phyloP scores from a whole-genome alignment of 2,888 invertebrate species.

The Trypoxylon attenuatum region DNA sequence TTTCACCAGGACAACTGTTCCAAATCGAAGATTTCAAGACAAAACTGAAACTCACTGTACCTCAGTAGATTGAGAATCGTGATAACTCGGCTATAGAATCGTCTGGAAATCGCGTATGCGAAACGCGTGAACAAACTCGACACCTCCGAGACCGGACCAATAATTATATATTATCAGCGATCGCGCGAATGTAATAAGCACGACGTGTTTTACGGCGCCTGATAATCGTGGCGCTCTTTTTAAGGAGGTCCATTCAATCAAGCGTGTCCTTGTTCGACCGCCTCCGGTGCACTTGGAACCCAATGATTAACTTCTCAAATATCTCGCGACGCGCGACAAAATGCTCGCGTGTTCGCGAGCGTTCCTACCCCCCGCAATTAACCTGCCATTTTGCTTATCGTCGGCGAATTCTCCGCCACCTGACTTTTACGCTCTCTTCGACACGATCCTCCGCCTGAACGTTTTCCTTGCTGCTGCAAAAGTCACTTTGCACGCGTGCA shows the following conservation, averaged over 20 bases:
- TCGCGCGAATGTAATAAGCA: constrained; percentile 46
- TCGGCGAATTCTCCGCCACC: constrained; percentile 10
- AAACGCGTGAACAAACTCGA: constrained; percentile 14
- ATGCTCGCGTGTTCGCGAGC: constrained; percentile 15
- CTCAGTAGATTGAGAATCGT: too few relatives aligned
- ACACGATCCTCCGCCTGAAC: too few relatives aligned
- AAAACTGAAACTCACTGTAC: too few relatives aligned
- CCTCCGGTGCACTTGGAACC: neutral
- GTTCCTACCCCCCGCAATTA: constrained; percentile 25
- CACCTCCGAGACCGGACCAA: constrained; percentile 22
- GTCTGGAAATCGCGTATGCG: neutral
- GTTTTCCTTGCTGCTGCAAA: too few relatives aligned
- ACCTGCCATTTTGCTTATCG: constrained; percentile 25
- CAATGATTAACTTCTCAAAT: constrained; percentile 26
- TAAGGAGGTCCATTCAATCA: constrained; percentile 40
- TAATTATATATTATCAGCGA: constrained; percentile 52
- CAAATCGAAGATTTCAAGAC: too few relatives aligned
- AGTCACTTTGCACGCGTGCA: too few relatives aligned
- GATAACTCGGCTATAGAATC: too few relatives aligned
- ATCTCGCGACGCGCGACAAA: constrained; percentile 8
- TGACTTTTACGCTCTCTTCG: constrained; percentile 11
- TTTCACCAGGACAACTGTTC: too few relatives aligned
- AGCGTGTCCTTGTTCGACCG: constrained; percentile 28
- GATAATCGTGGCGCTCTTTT: constrained; percentile 34
- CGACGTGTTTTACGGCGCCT: constrained; percentile 20